Percentiles rank a stretch among this genome's conserved stretches.
Conservation (phyloP, 2,113 vertebrate genomes). For the Okapia johnstoni region DNA sequence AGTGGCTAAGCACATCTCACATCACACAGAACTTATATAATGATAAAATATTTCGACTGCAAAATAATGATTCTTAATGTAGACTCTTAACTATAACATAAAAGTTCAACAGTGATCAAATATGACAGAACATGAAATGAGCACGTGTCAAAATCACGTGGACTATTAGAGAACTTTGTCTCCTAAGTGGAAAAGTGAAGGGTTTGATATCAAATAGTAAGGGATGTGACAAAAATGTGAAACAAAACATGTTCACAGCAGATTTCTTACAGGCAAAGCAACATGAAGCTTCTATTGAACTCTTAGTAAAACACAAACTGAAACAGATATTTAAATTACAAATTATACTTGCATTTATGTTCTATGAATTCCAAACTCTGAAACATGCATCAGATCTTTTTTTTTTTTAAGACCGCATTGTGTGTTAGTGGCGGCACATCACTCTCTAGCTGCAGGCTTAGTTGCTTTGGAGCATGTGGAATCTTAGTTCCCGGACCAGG, state of each 20-base stretch:
- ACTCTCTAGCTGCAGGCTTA: background rate
- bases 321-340: background rate
- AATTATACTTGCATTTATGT: background rate
- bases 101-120: background rate
- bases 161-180: background rate
- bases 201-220: background rate
- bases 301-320: background rate
- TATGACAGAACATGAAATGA: background rate
- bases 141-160: background rate
- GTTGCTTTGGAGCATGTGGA: background rate
- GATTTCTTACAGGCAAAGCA: background rate
- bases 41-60: background rate
- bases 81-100: background rate
- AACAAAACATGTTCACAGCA: background rate
- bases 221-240: background rate
- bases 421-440: accelerated
- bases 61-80: background rate
- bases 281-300: background rate
- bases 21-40: background rate
- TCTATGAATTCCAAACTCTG: background rate
- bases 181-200: background rate
- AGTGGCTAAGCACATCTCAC: background rate
- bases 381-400: background rate
- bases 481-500: background rate
- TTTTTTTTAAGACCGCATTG: accelerated